Percentiles rank a stretch among this genome's conserved stretches.
Evolutionary conservation across 1,140 invertebrate genomes (phyloP).

Genomic region (Drosophila hydei): DNA sequence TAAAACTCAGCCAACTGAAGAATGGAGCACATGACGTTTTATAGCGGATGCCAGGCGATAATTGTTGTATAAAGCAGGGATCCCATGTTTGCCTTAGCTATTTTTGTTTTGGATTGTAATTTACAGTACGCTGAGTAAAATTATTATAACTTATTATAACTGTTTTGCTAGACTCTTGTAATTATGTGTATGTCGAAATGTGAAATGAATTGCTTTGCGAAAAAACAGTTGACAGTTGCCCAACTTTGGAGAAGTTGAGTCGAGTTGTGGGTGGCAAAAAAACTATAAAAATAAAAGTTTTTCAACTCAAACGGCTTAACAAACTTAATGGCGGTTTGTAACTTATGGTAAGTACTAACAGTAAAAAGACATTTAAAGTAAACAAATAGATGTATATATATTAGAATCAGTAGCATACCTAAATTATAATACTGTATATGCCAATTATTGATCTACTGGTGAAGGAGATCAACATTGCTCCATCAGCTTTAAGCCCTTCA

Average conservation of each 20-base stretch:
- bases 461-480: too few species aligned
- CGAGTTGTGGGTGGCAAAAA: slow-evolving; percentile 4
- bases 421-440: too few species aligned
- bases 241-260: background rate
- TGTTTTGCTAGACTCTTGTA: slow-evolving; percentile 16
- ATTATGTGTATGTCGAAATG: slow-evolving; percentile 31
- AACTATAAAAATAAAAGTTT: background rate
- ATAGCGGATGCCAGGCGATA: slow-evolving; percentile 44
- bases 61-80: slow-evolving; percentile 33
- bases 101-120: slow-evolving; percentile 15
- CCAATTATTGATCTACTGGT: too few species aligned
- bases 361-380: too few species aligned
- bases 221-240: slow-evolving; percentile 24
- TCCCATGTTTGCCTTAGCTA: background rate
- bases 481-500: too few species aligned
- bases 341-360: too few species aligned
- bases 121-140: slow-evolving; percentile 28
- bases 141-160: slow-evolving; percentile 39
- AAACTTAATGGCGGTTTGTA: too few species aligned
- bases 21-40: slow-evolving; percentile 37
- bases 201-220: slow-evolving; percentile 28
- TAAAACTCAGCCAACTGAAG: slow-evolving; percentile 60
- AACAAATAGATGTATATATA: too few species aligned
- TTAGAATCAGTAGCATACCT: too few species aligned
- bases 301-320: too few species aligned